Percentiles rank a stretch among this genome's conserved stretches.
Conservation (phyloP, 2,113 vertebrate genomes). For the Notothenia rossii region DNA sequence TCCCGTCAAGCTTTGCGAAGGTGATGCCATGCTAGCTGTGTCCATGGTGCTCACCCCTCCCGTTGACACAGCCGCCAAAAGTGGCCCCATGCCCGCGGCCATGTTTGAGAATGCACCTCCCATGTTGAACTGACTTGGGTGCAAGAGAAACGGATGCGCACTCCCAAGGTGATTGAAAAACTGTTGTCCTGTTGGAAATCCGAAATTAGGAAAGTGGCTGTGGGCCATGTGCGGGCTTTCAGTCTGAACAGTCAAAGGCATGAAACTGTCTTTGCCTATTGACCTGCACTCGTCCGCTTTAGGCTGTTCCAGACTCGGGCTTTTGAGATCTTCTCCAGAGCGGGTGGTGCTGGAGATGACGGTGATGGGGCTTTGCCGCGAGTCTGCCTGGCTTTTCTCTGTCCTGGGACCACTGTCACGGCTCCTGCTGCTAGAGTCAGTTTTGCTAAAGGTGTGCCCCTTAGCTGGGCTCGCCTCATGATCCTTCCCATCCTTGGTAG, state of each 20-base stretch:
- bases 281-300: conserved; percentile 90
- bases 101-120: conserved; percentile 95
- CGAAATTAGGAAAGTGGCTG: conserved; percentile 91
- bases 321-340: conserved; percentile 89
- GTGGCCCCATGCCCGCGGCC: conserved; percentile 94
- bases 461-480: conserved; percentile 86
- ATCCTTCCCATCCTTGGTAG: conserved; percentile 89
- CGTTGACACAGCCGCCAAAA: conserved; percentile 93
- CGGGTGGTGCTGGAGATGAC: conserved; percentile 93
- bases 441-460: conserved; percentile 70
- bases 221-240: conserved; percentile 90
- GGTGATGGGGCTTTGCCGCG: conserved; percentile 92
- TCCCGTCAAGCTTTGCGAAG: conserved; percentile 90
- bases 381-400: conserved; percentile 91
- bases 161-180: conserved; percentile 93
- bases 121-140: conserved; percentile 97
- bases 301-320: conserved; percentile 85
- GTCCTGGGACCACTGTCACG: conserved; percentile 83
- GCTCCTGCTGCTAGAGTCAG: conserved; percentile 75
- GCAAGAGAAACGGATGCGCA: conserved; percentile 93
- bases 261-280: conserved; percentile 89
- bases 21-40: conserved; percentile 89
- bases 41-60: conserved; percentile 91
- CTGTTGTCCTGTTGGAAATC: conserved; percentile 93
- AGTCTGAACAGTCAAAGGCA: conserved; percentile 92